Base-by-base conservation (phyloP, 2,113 vertebrate species). In the Tichodroma muraria region DNA sequence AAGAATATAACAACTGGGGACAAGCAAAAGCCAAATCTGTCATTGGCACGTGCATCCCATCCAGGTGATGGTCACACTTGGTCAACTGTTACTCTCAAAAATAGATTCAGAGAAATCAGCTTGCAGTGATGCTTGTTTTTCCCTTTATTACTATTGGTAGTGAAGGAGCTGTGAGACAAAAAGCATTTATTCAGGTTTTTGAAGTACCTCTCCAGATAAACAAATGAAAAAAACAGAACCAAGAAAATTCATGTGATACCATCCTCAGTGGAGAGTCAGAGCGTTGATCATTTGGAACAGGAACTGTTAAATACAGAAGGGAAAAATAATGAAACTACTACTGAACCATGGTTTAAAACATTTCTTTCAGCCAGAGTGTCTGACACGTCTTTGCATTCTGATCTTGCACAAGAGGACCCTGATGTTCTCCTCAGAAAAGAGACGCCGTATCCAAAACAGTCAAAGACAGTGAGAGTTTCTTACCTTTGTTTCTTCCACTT, bases 41-140 rank as follows among this genome's bases (percentile, higher is more conserved):
- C 95, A 53, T 25, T 90, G 76, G 81, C 70, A 89, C 40, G 2
- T 57, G 63, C 15, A 10, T 72, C 68, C 66, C 90, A 68, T 80
- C 37, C 96, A 98, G 97, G 97, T 98, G 83, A 93, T 68, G 50
- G 27, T 88, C 68, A n/a, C 71, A 13, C 28, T 40, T 68, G 57
- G 33, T 27, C 49, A 81, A 20, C 69, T 89, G 24, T 13, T 75
- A 52, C 12, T 57, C 28, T 52, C 53, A 66, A 76, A 61, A 79
- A 70, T 15, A 18, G 33, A 77, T 66, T 54, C 21, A 35, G 35
- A 47, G 0, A 57, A 15, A 73, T 83, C 82, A 88, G 81, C n/a
- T 47, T 79, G 33, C 16, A 64, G 30, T 44, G 71, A 27, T 84
- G 8, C 11, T 49, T 89, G 76, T 40, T 76, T 19, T 54, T 23